phyloP scores from a whole-genome alignment of 1,140 invertebrate species.

The Cheumatopsyche charites region DNA sequence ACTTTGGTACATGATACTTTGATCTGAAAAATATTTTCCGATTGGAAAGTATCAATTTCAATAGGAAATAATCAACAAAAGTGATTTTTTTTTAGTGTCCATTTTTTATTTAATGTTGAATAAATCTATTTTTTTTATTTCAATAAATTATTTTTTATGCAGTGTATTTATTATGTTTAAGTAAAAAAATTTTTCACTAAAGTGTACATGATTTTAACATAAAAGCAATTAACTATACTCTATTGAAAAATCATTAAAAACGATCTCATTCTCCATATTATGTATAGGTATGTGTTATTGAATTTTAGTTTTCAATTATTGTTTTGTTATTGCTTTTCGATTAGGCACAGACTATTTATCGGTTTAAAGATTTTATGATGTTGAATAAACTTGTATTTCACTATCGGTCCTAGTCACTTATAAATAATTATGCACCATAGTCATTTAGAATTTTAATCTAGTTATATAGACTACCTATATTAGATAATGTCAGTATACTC shows the following conservation, averaged over 20 bases:
- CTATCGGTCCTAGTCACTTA: constrained; percentile 17
- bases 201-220: neutral
- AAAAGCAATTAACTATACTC: no score
- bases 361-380: constrained; percentile 16
- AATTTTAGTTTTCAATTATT: constrained; percentile 7
- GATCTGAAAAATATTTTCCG: no score
- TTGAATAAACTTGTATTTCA: constrained; percentile 2
- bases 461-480: no score
- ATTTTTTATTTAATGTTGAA: no score
- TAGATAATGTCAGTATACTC: no score
- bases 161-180: no score
- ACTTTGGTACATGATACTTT: no score
- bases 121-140: no score
- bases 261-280: constrained; percentile 10
- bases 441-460: neutral
- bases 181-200: neutral
- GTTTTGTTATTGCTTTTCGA: constrained; percentile 21
- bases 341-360: neutral
- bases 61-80: no score
- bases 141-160: no score
- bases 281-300: neutral
- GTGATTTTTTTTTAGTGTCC: no score
- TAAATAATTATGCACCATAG: constrained; percentile 19
- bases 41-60: no score
- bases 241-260: neutral